Percentiles rank a stretch among this genome's conserved stretches.
phyloP scores from a whole-genome alignment of 2,797 vertebrate genomes.

The Parauchenoglanis ngamensis region DNA sequence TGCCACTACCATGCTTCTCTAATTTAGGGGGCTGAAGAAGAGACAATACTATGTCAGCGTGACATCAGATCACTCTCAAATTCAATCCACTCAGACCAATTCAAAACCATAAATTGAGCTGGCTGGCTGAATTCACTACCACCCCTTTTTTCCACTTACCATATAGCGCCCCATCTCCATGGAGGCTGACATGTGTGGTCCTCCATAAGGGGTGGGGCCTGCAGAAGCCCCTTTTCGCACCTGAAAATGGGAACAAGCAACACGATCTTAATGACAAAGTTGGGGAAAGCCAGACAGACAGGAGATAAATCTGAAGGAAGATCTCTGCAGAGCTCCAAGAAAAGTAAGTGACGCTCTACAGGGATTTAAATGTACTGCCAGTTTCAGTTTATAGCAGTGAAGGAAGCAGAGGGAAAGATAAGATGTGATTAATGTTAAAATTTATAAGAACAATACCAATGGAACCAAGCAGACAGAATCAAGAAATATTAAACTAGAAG shows the following conservation, averaged over 20 bases:
- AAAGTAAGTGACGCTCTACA: slow-evolving; percentile 20
- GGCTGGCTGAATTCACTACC: neutral
- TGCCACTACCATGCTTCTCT: slow-evolving; percentile 90
- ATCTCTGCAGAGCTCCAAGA: slow-evolving; percentile 18
- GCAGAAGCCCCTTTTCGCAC: slow-evolving; percentile 86
- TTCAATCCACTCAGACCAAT: neutral
- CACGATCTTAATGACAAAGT: slow-evolving; percentile 13
- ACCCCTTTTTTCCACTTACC: slow-evolving; percentile 69
- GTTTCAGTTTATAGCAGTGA: slow-evolving; percentile 16
- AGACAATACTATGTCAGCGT: slow-evolving; percentile 30
- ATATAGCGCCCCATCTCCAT: slow-evolving; percentile 88
- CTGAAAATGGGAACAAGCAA: slow-evolving; percentile 65
- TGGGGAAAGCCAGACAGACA: neutral
- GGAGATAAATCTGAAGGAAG: neutral
- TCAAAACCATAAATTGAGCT: neutral
- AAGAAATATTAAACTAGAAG: slow-evolving; percentile 27
- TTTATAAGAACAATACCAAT: neutral
- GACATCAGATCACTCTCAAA: neutral
- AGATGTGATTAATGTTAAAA: slow-evolving; percentile 29
- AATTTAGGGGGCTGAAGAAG: slow-evolving; percentile 78
- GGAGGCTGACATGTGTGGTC: slow-evolving; percentile 84
- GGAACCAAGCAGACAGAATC: neutral
- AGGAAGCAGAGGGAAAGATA: slow-evolving; percentile 16
- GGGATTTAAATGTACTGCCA: slow-evolving; percentile 4
- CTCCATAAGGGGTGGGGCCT: slow-evolving; percentile 78